A percentile compares a stretch with the other conserved stretches of the same genome.
These are phyloP conservation scores for Drosophila equinoxialis DNA, from an alignment of 1,140 invertebrate genomes.

Conservation along the genomic window DNA sequence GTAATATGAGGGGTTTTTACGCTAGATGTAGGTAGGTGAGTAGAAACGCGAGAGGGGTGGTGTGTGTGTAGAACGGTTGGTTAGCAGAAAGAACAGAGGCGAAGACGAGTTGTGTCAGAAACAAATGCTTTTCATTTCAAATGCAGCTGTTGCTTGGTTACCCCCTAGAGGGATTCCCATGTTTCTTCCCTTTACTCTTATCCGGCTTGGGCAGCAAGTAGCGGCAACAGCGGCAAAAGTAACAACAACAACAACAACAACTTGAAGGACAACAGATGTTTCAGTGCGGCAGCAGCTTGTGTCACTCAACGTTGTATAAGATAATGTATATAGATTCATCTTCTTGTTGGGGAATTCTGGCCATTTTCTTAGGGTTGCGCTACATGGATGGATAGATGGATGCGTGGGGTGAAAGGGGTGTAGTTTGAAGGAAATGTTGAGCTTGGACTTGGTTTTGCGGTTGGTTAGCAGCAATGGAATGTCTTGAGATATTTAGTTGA, in stretches of 20 bases:
- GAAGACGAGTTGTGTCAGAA: slow-evolving; percentile 79
- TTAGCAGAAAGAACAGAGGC: slow-evolving; percentile 35
- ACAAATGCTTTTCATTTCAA: slow-evolving; percentile 81
- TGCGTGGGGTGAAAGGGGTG: background rate
- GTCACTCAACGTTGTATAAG: slow-evolving; percentile 69
- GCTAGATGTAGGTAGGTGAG: background rate
- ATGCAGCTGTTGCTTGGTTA: slow-evolving; percentile 77
- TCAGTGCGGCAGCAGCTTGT: slow-evolving; percentile 54
- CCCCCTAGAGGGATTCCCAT: slow-evolving; percentile 55
- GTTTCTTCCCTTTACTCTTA: slow-evolving; percentile 46
- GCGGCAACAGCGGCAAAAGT: slow-evolving; percentile 13
- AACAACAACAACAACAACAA: slow-evolving; percentile 12
- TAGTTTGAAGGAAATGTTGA: slow-evolving; percentile 2
- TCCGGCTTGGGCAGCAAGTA: slow-evolving; percentile 28
- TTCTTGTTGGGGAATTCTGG: slow-evolving; percentile 26
- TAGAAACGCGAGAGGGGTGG: background rate
- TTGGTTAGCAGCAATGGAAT: slow-evolving; percentile 14
- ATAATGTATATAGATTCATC: slow-evolving; percentile 71
- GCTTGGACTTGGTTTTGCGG: slow-evolving; percentile 25
- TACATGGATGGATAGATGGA: background rate
- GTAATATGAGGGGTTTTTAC: background rate
- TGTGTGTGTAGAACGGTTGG: background rate
- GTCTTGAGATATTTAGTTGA: slow-evolving; percentile 14
- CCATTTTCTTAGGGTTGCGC: slow-evolving; percentile 5
- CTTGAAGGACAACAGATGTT: slow-evolving; percentile 76